Evolutionary conservation across 1,140 invertebrate genomes (phyloP).

Genomic region (Amphibalanus amphitrite): DNA sequence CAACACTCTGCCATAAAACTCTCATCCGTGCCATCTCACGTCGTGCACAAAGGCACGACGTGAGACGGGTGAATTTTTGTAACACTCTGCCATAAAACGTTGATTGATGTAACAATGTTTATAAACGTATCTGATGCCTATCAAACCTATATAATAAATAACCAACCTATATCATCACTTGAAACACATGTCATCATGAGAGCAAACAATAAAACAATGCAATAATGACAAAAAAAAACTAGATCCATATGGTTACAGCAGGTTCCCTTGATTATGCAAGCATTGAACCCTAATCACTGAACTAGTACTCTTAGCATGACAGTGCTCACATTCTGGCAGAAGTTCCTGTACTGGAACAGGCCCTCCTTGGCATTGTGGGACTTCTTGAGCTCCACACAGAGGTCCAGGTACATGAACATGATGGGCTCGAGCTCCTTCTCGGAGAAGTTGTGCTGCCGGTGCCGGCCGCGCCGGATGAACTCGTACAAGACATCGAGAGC

Average conservation of each 20-base stretch:
- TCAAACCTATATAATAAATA: no score
- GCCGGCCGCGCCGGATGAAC: conserved; percentile 89
- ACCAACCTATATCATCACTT: no score
- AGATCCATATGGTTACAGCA: no score
- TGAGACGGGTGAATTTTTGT: no score
- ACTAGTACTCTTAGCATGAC: conserved; percentile 16
- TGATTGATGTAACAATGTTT: background rate
- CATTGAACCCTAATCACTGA: no score
- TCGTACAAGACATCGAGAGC: conserved; percentile 97
- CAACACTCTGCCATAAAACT: no score
- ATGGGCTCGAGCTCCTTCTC: conserved; percentile 94
- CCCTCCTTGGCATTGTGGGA: conserved; percentile 97
- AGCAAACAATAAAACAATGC: no score
- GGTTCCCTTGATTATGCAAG: no score
- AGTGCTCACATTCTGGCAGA: conserved; percentile 80
- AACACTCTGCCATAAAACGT: no score
- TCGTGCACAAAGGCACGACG: conserved; percentile 1
- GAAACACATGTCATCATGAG: no score
- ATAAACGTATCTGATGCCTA: background rate
- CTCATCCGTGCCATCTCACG: no score
- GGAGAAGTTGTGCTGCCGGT: conserved; percentile 91
- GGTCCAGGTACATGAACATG: conserved; percentile 96
- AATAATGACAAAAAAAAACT: no score
- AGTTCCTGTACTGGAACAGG: conserved; percentile 94
- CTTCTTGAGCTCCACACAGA: conserved; percentile 96